Conservation (phyloP, 2,113 vertebrate species). For the Progne subis region DNA sequence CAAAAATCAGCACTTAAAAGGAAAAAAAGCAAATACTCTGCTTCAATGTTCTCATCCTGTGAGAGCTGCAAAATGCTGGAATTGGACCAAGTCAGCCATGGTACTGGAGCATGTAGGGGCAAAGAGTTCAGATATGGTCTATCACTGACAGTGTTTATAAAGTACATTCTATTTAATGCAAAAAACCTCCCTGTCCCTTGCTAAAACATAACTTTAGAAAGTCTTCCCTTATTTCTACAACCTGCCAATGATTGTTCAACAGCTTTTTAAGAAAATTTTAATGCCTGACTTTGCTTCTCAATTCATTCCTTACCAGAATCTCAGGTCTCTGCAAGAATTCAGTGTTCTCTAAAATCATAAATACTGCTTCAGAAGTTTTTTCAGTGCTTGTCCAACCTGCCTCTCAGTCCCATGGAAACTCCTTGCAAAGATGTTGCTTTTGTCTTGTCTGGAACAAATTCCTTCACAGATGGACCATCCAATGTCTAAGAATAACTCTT, state of each 20-base stretch:
- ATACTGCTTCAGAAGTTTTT: background rate
- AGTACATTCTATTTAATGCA: background rate
- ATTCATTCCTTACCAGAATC: background rate
- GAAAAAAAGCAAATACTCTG: background rate
- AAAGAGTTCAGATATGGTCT: background rate
- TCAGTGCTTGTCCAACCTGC: constrained; percentile 63
- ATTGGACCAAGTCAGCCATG: background rate
- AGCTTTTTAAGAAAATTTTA: background rate
- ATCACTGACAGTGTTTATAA: background rate
- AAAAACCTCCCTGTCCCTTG: background rate
- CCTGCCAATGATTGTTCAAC: background rate
- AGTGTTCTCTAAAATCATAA: background rate
- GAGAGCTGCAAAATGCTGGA: background rate
- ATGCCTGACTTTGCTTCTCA: background rate
- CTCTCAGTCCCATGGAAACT: constrained; percentile 66
- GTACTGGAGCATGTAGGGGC: background rate
- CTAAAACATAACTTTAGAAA: background rate
- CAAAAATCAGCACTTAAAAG: background rate
- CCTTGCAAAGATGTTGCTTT: constrained; percentile 66
- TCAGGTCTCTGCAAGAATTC: background rate
- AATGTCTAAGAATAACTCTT: constrained; percentile 78
- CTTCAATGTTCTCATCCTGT: background rate
- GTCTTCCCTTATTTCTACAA: background rate
- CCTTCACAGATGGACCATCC: constrained; percentile 76
- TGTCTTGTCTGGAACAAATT: constrained; percentile 72